Evolutionary conservation across 2,113 vertebrate species (phyloP).

Genomic region (Phrynosoma platyrhinos): DNA sequence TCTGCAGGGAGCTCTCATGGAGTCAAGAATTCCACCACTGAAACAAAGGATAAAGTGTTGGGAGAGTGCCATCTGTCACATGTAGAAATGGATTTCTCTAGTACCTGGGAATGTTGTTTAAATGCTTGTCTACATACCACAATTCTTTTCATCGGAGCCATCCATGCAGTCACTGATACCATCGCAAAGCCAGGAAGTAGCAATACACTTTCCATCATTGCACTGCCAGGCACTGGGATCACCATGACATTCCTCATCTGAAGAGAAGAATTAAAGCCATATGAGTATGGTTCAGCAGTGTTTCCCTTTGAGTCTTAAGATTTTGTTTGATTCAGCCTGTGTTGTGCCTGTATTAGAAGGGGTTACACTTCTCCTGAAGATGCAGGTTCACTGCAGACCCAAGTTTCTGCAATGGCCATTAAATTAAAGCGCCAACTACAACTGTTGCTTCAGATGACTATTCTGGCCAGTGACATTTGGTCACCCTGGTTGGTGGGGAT

Average conservation of each 20-base stretch:
- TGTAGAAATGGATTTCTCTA: background rate
- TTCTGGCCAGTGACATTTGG: no score
- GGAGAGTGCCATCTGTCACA: background rate
- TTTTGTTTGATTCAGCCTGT: no score
- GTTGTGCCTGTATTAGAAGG: background rate
- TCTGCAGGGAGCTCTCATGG: no score
- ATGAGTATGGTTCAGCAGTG: background rate
- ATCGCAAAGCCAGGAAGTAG: slow-evolving; percentile 83
- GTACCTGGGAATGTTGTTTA: background rate
- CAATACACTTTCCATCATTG: slow-evolving; percentile 85
- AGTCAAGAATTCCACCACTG: background rate
- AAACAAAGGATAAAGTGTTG: background rate
- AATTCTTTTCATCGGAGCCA: slow-evolving; percentile 89
- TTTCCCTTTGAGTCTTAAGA: background rate
- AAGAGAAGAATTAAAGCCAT: fast-evolving
- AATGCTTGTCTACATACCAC: slow-evolving; percentile 72
- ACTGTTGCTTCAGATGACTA: no score
- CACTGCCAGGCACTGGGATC: slow-evolving; percentile 84
- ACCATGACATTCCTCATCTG: slow-evolving; percentile 67
- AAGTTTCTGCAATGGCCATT: no score
- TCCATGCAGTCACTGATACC: slow-evolving; percentile 87
- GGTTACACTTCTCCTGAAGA: background rate
- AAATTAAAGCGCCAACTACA: no score
- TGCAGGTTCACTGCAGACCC: background rate
- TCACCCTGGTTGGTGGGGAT: no score